Evolutionary conservation across 2,797 vertebrate genomes (phyloP).

Genomic region (Balearica regulorum): DNA sequence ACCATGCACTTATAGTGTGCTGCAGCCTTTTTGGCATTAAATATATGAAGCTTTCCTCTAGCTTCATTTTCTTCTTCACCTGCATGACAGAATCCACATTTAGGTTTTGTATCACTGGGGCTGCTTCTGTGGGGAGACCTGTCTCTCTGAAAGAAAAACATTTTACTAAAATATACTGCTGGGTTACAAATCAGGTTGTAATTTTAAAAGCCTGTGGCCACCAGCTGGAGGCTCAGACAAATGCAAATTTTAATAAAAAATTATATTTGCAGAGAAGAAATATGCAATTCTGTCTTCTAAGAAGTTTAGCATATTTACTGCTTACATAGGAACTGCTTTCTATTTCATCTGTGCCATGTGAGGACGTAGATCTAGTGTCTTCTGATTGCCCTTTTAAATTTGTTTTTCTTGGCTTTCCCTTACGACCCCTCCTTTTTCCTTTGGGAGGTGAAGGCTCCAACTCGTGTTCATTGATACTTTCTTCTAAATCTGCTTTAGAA

Average conservation of each 20-base stretch:
- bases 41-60: constrained; percentile 90
- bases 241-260: neutral
- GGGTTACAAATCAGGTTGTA: constrained; percentile 26
- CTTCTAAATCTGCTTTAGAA: constrained; percentile 84
- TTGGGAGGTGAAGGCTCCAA: constrained; percentile 89
- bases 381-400: constrained; percentile 89
- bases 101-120: constrained; percentile 90
- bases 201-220: constrained; percentile 60
- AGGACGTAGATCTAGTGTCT: constrained; percentile 91
- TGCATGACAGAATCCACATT: constrained; percentile 97
- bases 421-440: constrained; percentile 90
- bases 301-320: constrained; percentile 54
- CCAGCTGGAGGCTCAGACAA: constrained; percentile 62
- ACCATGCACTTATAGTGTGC: constrained; percentile 99
- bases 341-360: constrained; percentile 91
- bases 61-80: constrained; percentile 97
- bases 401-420: constrained; percentile 84
- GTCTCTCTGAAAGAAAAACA: constrained; percentile 85
- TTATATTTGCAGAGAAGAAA: constrained; percentile 29
- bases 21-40: constrained; percentile 97
- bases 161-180: constrained; percentile 67
- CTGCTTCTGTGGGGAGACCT: constrained; percentile 93
- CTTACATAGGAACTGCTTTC: constrained; percentile 97
- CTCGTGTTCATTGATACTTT: constrained; percentile 88
- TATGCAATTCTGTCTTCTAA: constrained; percentile 41